These are phyloP conservation scores for Momotus momota DNA, from an alignment of 2,797 vertebrate genomes.

Conservation along the genomic window DNA sequence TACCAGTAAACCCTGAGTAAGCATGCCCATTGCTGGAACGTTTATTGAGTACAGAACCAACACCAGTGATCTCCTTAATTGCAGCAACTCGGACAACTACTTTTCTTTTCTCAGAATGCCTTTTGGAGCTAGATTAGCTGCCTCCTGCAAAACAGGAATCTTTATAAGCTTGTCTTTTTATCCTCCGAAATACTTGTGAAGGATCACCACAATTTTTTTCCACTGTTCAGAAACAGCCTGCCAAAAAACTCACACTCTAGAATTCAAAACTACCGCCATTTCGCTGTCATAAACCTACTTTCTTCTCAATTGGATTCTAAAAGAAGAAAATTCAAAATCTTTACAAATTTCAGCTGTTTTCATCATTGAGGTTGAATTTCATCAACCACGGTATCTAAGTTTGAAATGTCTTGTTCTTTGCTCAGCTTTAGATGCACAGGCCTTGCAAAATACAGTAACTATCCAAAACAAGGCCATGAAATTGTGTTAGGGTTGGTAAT, in stretches of 20 bases:
- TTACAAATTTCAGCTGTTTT: neutral
- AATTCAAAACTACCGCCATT: neutral
- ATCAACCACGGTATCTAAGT: no score
- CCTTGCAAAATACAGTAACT: neutral
- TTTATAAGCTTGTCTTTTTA: neutral
- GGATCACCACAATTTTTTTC: neutral
- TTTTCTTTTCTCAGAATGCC: neutral
- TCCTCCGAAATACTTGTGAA: neutral
- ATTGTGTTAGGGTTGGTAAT: neutral
- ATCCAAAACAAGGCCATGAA: neutral
- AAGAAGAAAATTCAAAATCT: neutral
- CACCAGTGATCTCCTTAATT: neutral
- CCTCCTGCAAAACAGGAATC: neutral
- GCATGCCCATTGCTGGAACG: neutral
- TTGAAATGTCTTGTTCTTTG: neutral
- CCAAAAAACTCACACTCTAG: neutral
- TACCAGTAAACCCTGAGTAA: conserved; percentile 50
- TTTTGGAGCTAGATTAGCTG: neutral
- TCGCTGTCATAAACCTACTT: neutral
- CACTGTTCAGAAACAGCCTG: neutral
- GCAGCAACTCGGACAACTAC: neutral
- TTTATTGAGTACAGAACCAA: neutral
- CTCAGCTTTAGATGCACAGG: neutral
- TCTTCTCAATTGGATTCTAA: neutral
- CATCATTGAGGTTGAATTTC: neutral